Evolutionary conservation across 2,113 vertebrate genomes (phyloP), one percentile per base, ranked within the genome.

Genomic region (Terrapene triunguis): DNA sequence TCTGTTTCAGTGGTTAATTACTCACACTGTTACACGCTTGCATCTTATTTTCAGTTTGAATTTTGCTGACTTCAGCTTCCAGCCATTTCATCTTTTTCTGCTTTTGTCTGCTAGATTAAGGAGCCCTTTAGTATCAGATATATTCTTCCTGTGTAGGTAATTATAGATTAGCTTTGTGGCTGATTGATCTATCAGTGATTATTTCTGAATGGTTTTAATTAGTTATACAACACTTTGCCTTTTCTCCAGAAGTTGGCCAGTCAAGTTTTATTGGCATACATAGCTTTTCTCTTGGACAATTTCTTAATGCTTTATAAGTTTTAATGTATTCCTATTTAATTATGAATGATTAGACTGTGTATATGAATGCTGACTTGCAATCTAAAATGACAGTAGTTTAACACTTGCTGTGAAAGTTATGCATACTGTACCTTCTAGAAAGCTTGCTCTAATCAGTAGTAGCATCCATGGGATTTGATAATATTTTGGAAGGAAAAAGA

Each of bases 121-220:
- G 35, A 4, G 35, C 47, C 72, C 4, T 50, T 0, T 8, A 16
- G 51, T 85, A 54, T 51, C 69, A 29, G 1, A 1, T 5, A 4
- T 9, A 4, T 85, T 74, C 85, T 72, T 72, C 35, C 65, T 25
- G 1, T 1, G 1, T 42, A 38, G 38, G 5, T 27, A 76, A 0
- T 87, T 93, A 17, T 1, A 48, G 55, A 51, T 90, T 4, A 29
- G 5, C 35, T 55, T 44, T 55, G n/a, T 65, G 87, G 84, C 22
- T 54, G 54, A 29, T 42, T 91, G 14, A 44, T 50, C 74, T 81
- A 51, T 44, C 54, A 53, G 19, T 53, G 72, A 57, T 87, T 27
- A 32, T 50, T 92, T 94, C 81, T 88, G 85, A 72, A 27, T 85
- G 25, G 80, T 27, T 96, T 83, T 27, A 76, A 16, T 87, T 44